Evolutionary conservation across 2,113 vertebrate genomes (phyloP).

Genomic region (Globicephala melas): DNA sequence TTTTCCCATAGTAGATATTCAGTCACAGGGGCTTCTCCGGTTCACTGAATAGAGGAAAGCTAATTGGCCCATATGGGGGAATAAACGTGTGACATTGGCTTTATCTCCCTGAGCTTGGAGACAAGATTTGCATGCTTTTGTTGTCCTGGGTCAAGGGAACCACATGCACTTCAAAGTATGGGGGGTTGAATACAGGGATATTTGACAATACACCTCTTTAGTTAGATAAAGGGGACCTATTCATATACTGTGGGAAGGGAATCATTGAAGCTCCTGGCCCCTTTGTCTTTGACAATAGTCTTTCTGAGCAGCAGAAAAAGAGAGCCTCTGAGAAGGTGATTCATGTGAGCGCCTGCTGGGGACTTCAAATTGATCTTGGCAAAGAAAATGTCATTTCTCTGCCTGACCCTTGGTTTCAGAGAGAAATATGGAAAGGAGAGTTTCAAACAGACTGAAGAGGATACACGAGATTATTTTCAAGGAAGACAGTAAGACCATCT

Average conservation of each 20-base stretch:
- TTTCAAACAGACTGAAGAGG: slow-evolving; percentile 23
- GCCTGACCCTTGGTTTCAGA: slow-evolving; percentile 48
- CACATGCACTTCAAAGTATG: slow-evolving; percentile 13
- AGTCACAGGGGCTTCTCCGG: neutral
- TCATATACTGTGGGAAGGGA: neutral
- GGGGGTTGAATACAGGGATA: neutral
- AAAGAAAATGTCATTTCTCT: slow-evolving; percentile 62
- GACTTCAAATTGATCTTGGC: slow-evolving; percentile 62
- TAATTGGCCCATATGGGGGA: slow-evolving; percentile 37
- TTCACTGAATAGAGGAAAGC: slow-evolving; percentile 25
- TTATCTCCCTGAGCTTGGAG: neutral
- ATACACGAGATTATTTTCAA: neutral
- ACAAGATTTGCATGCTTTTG: slow-evolving; percentile 53
- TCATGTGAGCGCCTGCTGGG: slow-evolving; percentile 56
- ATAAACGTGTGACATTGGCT: neutral
- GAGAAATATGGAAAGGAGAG: slow-evolving; percentile 31
- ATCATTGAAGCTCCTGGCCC: slow-evolving; percentile 45
- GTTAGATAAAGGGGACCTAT: slow-evolving; percentile 27
- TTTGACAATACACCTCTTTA: slow-evolving; percentile 11
- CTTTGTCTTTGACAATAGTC: slow-evolving; percentile 43
- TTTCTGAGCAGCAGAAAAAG: slow-evolving; percentile 1
- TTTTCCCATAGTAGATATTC: neutral
- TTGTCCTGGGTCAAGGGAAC: slow-evolving; percentile 48
- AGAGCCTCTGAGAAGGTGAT: slow-evolving; percentile 50
- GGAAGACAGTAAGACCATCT: neutral